These are phyloP conservation scores for Luffia ferchaultella DNA, from an alignment of 2,888 invertebrate species.

Conservation along the genomic window DNA sequence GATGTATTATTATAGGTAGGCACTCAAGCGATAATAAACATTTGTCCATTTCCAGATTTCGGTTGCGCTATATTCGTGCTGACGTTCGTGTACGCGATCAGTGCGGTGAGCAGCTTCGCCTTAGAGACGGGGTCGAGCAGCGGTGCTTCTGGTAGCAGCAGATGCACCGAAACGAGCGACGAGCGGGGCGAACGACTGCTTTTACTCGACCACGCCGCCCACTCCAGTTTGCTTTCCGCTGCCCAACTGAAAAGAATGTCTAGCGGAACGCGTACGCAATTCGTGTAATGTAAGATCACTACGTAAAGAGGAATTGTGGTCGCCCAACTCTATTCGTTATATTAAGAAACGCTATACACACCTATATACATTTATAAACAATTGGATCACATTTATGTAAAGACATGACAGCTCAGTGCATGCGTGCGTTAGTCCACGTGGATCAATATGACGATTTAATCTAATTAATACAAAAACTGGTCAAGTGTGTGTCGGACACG, in stretches of 20 bases:
- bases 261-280: conserved; percentile 44
- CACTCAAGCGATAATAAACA: too few species aligned
- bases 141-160: conserved; percentile 26
- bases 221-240: conserved; percentile 51
- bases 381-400: too few species aligned
- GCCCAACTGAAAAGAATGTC: conserved; percentile 50
- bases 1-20: too few species aligned
- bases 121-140: conserved; percentile 37
- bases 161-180: conserved; percentile 23
- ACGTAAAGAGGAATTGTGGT: too few species aligned
- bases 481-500: too few species aligned
- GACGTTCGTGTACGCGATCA: conserved; percentile 52
- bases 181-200: conserved; percentile 48
- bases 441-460: too few species aligned
- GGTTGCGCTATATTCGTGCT: conserved; percentile 43
- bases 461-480: too few species aligned
- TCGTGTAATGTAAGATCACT: conserved; percentile 44
- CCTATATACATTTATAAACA: too few species aligned
- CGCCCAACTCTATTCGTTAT: too few species aligned
- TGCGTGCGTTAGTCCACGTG: too few species aligned
- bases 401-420: too few species aligned
- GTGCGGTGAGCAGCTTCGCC: conserved; percentile 52
- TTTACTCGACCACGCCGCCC: conserved; percentile 50
- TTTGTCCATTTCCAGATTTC: conserved; percentile 51
- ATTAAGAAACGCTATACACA: too few species aligned